These are phyloP conservation scores for Muscicapa adusta DNA, from an alignment of 2,113 vertebrate species.

Conservation along the genomic window DNA sequence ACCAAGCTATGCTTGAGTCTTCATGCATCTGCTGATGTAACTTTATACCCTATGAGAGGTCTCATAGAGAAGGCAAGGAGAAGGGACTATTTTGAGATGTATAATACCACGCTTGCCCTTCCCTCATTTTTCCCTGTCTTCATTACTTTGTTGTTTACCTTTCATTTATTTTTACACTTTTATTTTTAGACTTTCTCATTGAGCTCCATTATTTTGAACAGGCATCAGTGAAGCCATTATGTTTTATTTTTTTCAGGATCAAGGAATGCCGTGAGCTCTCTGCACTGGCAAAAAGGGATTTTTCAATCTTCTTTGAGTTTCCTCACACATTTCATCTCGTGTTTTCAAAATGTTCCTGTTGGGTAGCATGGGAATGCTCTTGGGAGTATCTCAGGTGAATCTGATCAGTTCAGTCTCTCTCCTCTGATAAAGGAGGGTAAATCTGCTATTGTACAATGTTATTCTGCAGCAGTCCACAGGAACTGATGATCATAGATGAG, in stretches of 20 bases:
- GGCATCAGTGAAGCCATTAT: neutral
- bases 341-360: neutral
- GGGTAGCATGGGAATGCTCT: neutral
- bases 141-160: neutral
- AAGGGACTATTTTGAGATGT: neutral
- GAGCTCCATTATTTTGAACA: neutral
- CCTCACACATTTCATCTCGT: rapidly evolving
- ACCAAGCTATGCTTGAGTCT: neutral
- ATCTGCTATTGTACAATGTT: rapidly evolving
- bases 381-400: too few species aligned
- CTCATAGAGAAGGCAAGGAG: neutral
- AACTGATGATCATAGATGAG: neutral
- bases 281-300: neutral
- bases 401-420: neutral
- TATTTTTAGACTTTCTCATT: neutral
- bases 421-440: neutral
- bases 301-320: neutral
- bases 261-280: neutral
- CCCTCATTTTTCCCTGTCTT: neutral
- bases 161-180: neutral
- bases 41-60: rapidly evolving
- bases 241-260: neutral
- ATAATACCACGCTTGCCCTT: neutral
- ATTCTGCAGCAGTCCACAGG: neutral
- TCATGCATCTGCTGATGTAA: neutral